Evolutionary conservation across 2,797 vertebrate species (phyloP), one percentile per base, ranked within the genome.

Genomic region (Centropyge bicolor): DNA sequence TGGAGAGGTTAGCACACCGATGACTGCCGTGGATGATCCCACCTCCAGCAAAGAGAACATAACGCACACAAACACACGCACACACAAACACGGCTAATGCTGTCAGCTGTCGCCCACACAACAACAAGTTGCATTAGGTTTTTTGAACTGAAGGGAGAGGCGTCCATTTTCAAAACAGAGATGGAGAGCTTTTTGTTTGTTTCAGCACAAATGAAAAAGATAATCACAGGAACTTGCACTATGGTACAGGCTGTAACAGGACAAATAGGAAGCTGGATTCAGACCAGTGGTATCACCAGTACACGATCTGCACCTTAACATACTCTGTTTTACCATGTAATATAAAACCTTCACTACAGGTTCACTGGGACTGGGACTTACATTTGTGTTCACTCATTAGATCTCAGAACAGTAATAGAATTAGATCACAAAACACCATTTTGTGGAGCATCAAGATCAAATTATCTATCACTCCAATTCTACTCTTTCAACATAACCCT

Each of bases 11-110:
- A 75, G 31, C 72, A 69, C 36, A 48, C 69, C 24, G 43, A 64
- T 80, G 77, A 82, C 79, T 88, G 78, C 78, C 1, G 35, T 68
- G 70, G 74, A 83, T 83, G 82, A 88, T 70, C 80, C 88, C 81
- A 83, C 86, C 82, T 78, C 81, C 71, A 78, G 70, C 76, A 81
- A 65, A 77, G 9, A 84, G 78, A 70, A 82, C 73, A 83, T 6
- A 63, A 74, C 12, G 0, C 19, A 49, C 55, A 69, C 36, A 67
- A 22, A 31, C 81, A 72, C 40, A 55, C 72, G 48, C 63, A 66
- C 62, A 41, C 51, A 49, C 76, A 64, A 56, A 77, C 40, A 55
- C 40, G 36, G 55, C 74, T 60, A 81, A 80, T 69, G 79, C 76
- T 55, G 70, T 43, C 79, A 69, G 17, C 59, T 62, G 31, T 69